These are phyloP conservation scores for Crotalus tigris DNA, from an alignment of 2,113 vertebrate species.

Conservation along the genomic window DNA sequence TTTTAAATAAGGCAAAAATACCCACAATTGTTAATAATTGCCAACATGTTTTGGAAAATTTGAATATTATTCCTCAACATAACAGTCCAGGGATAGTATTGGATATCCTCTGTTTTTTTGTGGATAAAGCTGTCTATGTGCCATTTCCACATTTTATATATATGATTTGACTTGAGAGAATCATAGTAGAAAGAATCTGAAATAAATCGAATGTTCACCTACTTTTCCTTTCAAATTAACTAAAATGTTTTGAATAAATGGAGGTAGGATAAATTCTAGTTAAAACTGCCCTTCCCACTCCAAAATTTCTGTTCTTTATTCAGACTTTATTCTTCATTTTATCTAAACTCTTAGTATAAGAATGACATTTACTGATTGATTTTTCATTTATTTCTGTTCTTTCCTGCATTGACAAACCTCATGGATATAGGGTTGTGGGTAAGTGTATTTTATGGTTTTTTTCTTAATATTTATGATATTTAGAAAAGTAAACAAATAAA, in stretches of 20 bases:
- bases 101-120: slow-evolving; percentile 41
- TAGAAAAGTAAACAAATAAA: slow-evolving; percentile 37
- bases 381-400: slow-evolving; percentile 55
- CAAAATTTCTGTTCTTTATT: slow-evolving; percentile 57
- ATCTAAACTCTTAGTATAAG: slow-evolving; percentile 54
- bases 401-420: slow-evolving; percentile 65
- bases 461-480: background rate
- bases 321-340: slow-evolving; percentile 59
- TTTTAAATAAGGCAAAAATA: slow-evolving; percentile 32
- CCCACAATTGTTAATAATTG: slow-evolving; percentile 46
- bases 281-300: slow-evolving; percentile 41
- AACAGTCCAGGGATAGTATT: slow-evolving; percentile 39
- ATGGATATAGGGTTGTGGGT: slow-evolving; percentile 92
- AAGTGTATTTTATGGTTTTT: slow-evolving; percentile 66
- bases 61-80: slow-evolving; percentile 34
- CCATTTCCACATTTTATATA: slow-evolving; percentile 53
- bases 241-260: slow-evolving; percentile 39
- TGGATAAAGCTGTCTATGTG: slow-evolving; percentile 64
- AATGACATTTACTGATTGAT: slow-evolving; percentile 66
- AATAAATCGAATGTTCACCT: background rate
- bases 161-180: slow-evolving; percentile 61
- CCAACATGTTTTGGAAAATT: slow-evolving; percentile 33
- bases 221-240: slow-evolving; percentile 42
- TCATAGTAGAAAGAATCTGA: slow-evolving; percentile 42
- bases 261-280: slow-evolving; percentile 47